A percentile compares a stretch with the other conserved stretches of the same genome.
Evolutionary conservation across 2,888 invertebrate species (phyloP).

Genomic region (Xestobium rufovillosum): DNA sequence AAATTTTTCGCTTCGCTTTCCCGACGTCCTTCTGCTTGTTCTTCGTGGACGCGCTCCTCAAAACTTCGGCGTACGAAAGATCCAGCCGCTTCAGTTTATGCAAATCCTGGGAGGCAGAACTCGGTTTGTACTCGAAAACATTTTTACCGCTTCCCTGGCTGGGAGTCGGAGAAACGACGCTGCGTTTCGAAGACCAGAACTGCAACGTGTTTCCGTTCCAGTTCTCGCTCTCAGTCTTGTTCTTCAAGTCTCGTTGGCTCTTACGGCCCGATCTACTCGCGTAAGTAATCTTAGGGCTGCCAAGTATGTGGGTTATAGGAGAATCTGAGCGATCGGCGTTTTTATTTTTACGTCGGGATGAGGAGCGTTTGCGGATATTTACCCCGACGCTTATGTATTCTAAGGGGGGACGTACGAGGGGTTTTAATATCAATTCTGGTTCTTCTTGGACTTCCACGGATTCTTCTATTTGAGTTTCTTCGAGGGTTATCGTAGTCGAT

Average conservation of each 20-base stretch:
- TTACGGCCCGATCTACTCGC: conserved; percentile 45
- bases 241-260: conserved; percentile 47
- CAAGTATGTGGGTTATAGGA: conserved; percentile 52
- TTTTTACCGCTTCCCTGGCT: conserved; percentile 45
- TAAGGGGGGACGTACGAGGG: conserved; percentile 63
- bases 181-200: conserved; percentile 48
- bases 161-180: conserved; percentile 52
- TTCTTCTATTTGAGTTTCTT: conserved; percentile 8
- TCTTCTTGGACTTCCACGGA: conserved; percentile 12
- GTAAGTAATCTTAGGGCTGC: conserved; percentile 58
- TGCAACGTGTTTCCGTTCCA: conserved; percentile 69
- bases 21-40: too few species aligned
- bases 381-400: conserved; percentile 64
- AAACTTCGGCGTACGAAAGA: conserved; percentile 77
- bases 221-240: conserved; percentile 24
- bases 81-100: conserved; percentile 74
- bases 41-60: conserved; percentile 59
- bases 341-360: conserved; percentile 58
- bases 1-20: too few species aligned
- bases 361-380: conserved; percentile 58
- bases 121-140: conserved; percentile 51
- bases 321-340: conserved; percentile 61
- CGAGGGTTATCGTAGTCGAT: conserved; percentile 50
- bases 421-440: conserved; percentile 50
- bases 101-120: conserved; percentile 75